Conservation (phyloP, 2,888 invertebrate species). For the Drosophila yooni region DNA sequence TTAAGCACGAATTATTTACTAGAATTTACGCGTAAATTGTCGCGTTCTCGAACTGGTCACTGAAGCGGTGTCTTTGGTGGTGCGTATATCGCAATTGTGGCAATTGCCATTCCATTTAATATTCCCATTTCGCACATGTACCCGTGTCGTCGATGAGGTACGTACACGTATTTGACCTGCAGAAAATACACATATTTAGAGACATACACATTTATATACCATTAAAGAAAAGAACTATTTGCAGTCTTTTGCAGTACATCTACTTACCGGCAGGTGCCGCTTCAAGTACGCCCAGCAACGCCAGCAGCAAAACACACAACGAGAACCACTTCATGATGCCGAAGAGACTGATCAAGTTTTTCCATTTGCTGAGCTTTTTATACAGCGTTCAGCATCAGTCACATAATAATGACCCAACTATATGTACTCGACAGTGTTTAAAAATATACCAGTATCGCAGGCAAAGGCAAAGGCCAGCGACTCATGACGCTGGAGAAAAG, state of each 20-base stretch:
- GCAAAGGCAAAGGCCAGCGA: slow-evolving; percentile 20
- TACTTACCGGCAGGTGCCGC: slow-evolving; percentile 47
- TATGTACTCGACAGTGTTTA: neutral
- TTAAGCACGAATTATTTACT: neutral
- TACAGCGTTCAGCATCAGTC: slow-evolving; percentile 18
- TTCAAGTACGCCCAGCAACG: slow-evolving; percentile 16
- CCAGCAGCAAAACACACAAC: slow-evolving; percentile 33
- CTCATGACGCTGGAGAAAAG: neutral
- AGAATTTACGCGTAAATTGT: slow-evolving; percentile 21
- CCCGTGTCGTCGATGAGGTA: neutral
- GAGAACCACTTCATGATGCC: slow-evolving; percentile 42
- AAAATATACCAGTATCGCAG: slow-evolving; percentile 10
- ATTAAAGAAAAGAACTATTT: neutral
- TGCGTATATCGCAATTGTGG: slow-evolving; percentile 53
- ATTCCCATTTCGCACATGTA: slow-evolving; percentile 42
- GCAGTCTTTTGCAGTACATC: neutral
- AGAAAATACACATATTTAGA: neutral
- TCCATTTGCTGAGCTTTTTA: slow-evolving; percentile 14
- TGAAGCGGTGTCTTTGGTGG: slow-evolving; percentile 42
- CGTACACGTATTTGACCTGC: slow-evolving; percentile 38
- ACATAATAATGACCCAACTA: neutral
- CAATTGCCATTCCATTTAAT: slow-evolving; percentile 52
- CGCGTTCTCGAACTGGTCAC: slow-evolving; percentile 31
- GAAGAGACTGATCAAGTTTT: slow-evolving; percentile 18
- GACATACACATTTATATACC: neutral